Base-by-base conservation (phyloP, 2,113 vertebrate species). In the Brevimyrus niger region DNA sequence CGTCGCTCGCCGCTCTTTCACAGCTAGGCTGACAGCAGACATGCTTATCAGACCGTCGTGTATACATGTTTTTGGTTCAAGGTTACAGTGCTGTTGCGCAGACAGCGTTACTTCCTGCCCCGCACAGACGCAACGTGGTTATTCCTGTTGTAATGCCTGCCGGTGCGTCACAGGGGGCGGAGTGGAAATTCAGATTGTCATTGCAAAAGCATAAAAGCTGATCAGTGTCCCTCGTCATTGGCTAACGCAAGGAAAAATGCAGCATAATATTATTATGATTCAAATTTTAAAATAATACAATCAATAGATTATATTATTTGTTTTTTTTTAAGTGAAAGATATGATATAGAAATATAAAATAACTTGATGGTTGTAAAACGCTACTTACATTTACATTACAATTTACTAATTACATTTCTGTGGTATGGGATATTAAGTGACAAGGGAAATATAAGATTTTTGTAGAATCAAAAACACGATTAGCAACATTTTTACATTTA, bases 11-110 rank as follows among this genome's bases (percentile, higher is more conserved):
- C 88, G 47, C 35, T 80, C 92, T 11, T 76, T 90, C 3, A 65
- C 86, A 10, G 83, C 89, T 13, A 84, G 90, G 31, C 88, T 48
- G 5, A 42, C 87, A 27, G 92, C 53, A 0, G 94, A 94, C 95
- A 96, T 95, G 27, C 91, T 91, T 19, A 10, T 42, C 19, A 76
- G 35, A 42, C 11, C 73, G 31, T 4, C n/a, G n/a, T 48, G 10
- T 15, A 19, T 11, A 44, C 82, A 47, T 46, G 38, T 15, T 13
- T 27, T 53, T 9, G 1, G 13, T 17, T 11, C 48, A 15, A 35
- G 85, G 11, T 38, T 31, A 86, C 35, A 55, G 0, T 1, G 58
- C 58, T 4, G 58, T 23, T 13, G 11, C 47, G 21, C 6, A 86
- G 27, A 47, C 27, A 2, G 48, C 50, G 55, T 61, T 3, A 11